A percentile compares a stretch with the other conserved stretches of the same genome.
These are phyloP conservation scores for Tychaedon coryphoeus DNA, from an alignment of 2,113 vertebrate species.

Conservation along the genomic window DNA sequence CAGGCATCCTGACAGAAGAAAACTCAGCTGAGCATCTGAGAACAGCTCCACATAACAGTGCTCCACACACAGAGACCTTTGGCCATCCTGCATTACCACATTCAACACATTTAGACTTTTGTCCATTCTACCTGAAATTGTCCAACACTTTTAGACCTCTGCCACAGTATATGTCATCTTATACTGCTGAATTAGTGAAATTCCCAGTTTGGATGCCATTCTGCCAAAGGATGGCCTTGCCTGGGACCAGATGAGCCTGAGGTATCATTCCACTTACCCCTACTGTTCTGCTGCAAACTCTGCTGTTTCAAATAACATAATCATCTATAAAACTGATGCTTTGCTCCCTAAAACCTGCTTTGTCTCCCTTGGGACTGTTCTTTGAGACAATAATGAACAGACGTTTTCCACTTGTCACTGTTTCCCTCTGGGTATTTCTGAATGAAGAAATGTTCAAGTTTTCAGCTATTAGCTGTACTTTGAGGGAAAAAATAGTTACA, in stretches of 20 bases:
- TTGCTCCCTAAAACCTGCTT: neutral
- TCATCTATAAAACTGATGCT: neutral
- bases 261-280: neutral
- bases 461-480: neutral
- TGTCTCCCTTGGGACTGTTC: neutral
- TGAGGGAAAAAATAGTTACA: neutral
- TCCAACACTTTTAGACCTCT: neutral
- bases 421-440: neutral
- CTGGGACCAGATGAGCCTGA: rapidly evolving
- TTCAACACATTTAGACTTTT: neutral
- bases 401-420: neutral
- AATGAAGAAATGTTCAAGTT: neutral
- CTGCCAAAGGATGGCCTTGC: neutral
- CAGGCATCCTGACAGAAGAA: neutral
- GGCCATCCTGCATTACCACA: neutral
- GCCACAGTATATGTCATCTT: neutral
- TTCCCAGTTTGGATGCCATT: rapidly evolving
- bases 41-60: rapidly evolving
- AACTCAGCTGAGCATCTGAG: neutral
- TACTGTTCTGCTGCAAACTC: neutral
- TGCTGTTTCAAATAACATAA: neutral
- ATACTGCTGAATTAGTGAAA: neutral
- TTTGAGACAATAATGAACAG: neutral
- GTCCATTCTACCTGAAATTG: neutral
- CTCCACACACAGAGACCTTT: neutral